A percentile compares a stretch with the other conserved stretches of the same genome.
These are phyloP conservation scores for Uria aalge DNA, from an alignment of 2,113 vertebrate species.

Conservation along the genomic window DNA sequence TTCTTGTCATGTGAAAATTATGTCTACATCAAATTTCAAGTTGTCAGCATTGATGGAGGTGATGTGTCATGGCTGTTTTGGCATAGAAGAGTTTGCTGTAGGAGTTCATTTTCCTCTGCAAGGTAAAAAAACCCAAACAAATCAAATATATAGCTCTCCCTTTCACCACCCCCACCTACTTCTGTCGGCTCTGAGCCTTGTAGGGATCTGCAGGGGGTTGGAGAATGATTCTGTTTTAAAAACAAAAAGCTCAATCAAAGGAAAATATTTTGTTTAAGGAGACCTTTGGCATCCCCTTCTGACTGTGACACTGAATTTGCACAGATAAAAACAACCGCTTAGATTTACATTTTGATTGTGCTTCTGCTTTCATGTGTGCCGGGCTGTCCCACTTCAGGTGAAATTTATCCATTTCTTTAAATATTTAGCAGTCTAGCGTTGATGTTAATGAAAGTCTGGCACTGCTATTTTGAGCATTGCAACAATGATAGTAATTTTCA, in stretches of 20 bases:
- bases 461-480: constrained; percentile 85
- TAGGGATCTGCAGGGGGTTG: constrained; percentile 57
- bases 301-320: constrained; percentile 64
- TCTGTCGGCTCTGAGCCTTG: constrained; percentile 48
- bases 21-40: constrained; percentile 16
- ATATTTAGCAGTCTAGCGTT: constrained; percentile 92
- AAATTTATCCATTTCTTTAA: constrained; percentile 88
- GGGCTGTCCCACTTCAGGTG: constrained; percentile 77
- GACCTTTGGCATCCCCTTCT: constrained; percentile 62
- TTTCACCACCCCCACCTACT: constrained; percentile 62
- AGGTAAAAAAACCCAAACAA: constrained; percentile 58
- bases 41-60: constrained; percentile 34
- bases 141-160: constrained; percentile 48
- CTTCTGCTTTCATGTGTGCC: constrained; percentile 67
- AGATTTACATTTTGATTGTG: constrained; percentile 74
- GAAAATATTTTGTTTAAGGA: constrained; percentile 71
- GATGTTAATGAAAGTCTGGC: constrained; percentile 96
- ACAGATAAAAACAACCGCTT: constrained; percentile 63
- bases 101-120: constrained; percentile 62
- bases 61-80: constrained; percentile 44
- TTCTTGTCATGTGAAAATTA: constrained; percentile 5
- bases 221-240: constrained; percentile 64
- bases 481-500: constrained; percentile 93
- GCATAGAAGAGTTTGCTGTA: constrained; percentile 26
- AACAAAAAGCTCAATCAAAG: constrained; percentile 70